Evolutionary conservation across 2,888 invertebrate species (phyloP).

Genomic region (Calephelis perditalis): DNA sequence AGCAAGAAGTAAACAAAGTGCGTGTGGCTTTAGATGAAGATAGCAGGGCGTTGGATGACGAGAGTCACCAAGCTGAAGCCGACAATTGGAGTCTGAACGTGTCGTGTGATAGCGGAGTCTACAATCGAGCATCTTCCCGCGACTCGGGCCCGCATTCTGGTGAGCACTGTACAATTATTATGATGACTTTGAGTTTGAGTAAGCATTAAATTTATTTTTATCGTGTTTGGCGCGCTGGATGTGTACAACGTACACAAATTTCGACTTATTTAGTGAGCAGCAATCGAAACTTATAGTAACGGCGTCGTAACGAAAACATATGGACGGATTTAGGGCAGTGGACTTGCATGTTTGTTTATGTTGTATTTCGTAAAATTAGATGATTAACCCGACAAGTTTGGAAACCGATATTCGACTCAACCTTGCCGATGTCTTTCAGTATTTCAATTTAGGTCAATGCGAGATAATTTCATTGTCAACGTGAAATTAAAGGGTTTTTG

Average conservation of each 20-base stretch:
- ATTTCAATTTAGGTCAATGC: constrained; percentile 73
- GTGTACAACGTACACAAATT: constrained; percentile 44
- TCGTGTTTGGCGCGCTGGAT: constrained; percentile 40
- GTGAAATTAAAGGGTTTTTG: constrained; percentile 19
- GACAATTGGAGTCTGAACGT: constrained; percentile 75
- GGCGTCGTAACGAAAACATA: constrained; percentile 52
- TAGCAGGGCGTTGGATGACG: constrained; percentile 69
- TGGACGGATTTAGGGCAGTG: constrained; percentile 50
- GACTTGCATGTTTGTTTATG: constrained; percentile 68
- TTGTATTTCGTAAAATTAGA: constrained; percentile 70
- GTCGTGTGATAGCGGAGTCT: constrained; percentile 78
- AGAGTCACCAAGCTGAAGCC: constrained; percentile 62
- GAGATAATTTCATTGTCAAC: constrained; percentile 63
- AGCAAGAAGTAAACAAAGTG: constrained; percentile 71
- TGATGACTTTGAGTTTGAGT: constrained; percentile 37
- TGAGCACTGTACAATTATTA: constrained; percentile 40
- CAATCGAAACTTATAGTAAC: constrained; percentile 44
- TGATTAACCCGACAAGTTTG: constrained; percentile 66
- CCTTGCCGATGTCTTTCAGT: constrained; percentile 66
- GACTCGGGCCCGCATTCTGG: constrained; percentile 75
- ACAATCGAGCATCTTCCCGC: constrained; percentile 77
- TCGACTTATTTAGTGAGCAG: constrained; percentile 52
- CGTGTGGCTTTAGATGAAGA: constrained; percentile 70
- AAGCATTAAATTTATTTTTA: constrained; percentile 59
- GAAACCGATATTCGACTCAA: constrained; percentile 66